Base-by-base conservation (phyloP, 2,888 invertebrate genomes). In the Stegana nigrithorax region DNA sequence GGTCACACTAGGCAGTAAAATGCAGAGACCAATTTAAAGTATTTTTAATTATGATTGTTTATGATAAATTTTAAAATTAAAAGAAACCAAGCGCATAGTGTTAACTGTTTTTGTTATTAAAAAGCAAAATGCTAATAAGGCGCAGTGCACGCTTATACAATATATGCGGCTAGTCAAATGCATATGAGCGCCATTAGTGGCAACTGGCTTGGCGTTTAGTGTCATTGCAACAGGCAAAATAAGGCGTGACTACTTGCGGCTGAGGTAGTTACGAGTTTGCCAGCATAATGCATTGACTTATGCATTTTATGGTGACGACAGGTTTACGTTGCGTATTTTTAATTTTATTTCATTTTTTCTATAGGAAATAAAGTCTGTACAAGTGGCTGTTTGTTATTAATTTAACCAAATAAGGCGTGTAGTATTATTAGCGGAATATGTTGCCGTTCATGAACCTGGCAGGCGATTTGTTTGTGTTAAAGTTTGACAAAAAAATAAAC, bases 271-370 rank as follows among this genome's bases (percentile, higher is more conserved):
- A 27, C 27, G 14, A 14, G 51, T 27, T 27, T 17, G 19, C n/a
- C 6, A 4, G 21, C 50, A 50, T 50, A 50, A 50, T 50, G 25
- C 53, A 36, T 36, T 55, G 53, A 55, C 53, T 36, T 55, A 26
- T 32, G 21, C 53, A 32, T 4, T 21, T 32, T 55, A 55, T 32
- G 53, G 53, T n/a, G n/a, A n/a, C n/a, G n/a, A n/a, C 23, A 36
- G 8, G 19, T 26, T 17, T 36, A 55, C 19, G 53, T 55, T 55
- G n/a, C 4, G 10, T 69, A 74, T 74, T 77, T 64, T 51, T 55
- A 72, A 72, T 75, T 79, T 75, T 75, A 73, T 73, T n/a, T n/a
- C n/a, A n/a, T n/a, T 73, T 71, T 71, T 66, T 62, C 21, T 36
- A 32, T 55, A 55, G 53, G 53, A 32, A 55, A 32, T 32, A 19